Evolutionary conservation across 2,113 vertebrate species (phyloP), one percentile per base, ranked within the genome.

Genomic region (Ailurus styani): DNA sequence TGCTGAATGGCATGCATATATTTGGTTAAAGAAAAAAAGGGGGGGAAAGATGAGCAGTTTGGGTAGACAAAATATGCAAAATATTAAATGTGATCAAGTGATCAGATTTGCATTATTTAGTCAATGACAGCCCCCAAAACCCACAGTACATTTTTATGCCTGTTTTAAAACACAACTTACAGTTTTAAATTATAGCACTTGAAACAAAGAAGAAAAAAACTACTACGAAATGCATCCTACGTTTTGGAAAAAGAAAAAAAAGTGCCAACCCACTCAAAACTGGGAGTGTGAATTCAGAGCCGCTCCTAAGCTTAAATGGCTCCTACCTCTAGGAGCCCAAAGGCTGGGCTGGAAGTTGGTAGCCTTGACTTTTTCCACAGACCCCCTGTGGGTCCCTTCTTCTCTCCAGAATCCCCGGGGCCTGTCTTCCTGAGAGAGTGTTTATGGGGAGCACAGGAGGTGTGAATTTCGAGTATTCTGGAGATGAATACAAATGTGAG

Each of bases 161-260:
- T 97, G 87, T 97, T 97, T 93, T 81, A 96, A 98, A 97, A 93
- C 90, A 97, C 87, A 87, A 91, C 68, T 95, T 92, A 95, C 82
- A 86, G 84, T 95, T 97, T 98, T 84, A 96, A 96, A 96, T 97
- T 96, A 98, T 50, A 96, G 82, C 95, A 97, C 97, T 98, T 96
- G 92, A 97, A 96, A 97, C 96, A 97, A 97, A 93, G 95, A 96
- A 81, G 85, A 78, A 89, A 86, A 93, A 94, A 95, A 95, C 95
- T 97, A 98, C 96, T 97, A 97, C 97, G 95, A 96, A 97, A 97
- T 81, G 55, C 90, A 98, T 90, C 98, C 93, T 96, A 96, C 90
- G 70, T 96, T 90, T 96, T 87, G 34, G 70, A 47, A 73, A 81
- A 55, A 31, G 55, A n/a, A 70, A 94, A 86, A 89, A 91, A 84